Evolutionary conservation across 1,140 invertebrate species (phyloP), one percentile per base, ranked within the genome.

Genomic region (Drosophila parabipectinata): DNA sequence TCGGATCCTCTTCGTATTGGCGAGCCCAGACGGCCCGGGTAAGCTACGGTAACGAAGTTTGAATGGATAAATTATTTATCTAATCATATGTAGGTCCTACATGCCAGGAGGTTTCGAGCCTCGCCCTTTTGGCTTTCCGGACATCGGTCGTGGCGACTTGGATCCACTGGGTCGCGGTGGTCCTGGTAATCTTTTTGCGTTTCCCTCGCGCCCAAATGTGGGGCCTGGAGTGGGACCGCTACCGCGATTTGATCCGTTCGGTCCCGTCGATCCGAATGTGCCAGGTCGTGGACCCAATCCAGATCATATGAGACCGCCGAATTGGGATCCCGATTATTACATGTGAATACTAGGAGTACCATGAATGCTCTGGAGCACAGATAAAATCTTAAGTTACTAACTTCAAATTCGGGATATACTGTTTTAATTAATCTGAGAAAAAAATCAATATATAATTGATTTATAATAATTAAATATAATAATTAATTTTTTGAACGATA

Each of bases 231-330:
- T 95, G 9, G 44, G 68, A 26, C 94, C 95, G n/a, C 32, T 66
- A 32, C 96, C 96, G 8, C 93, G 96, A 77, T 97, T 96, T 91
- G 96, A 97, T 93, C 96, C 96, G 0, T 96, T 97, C 90, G 94
- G 94, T 3, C 96, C 96, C 8, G 94, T 95, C 6, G 94, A 93
- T 21, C 79, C 72, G 1, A 74, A 89, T 45, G 90, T 85, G 41
- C 72, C 72, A 4, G 67, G 93, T 4, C 62, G 52, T 15, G 82
- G 78, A 6, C 95, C 95, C 3, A 95, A 96, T 81, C 93, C 94
- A n/a, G 96, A 96, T 85, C 95, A 96, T 76, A 91, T 96, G 44
- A 74, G 59, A 52, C 95, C 94, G 48, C 95, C 95, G 7, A 68
- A 87, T 15, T 90, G 76, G 74, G 77, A 75, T 44, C 51, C 62